Evolutionary conservation across 2,888 invertebrate genomes (phyloP).

Genomic region (Chydorus sphaericus): DNA sequence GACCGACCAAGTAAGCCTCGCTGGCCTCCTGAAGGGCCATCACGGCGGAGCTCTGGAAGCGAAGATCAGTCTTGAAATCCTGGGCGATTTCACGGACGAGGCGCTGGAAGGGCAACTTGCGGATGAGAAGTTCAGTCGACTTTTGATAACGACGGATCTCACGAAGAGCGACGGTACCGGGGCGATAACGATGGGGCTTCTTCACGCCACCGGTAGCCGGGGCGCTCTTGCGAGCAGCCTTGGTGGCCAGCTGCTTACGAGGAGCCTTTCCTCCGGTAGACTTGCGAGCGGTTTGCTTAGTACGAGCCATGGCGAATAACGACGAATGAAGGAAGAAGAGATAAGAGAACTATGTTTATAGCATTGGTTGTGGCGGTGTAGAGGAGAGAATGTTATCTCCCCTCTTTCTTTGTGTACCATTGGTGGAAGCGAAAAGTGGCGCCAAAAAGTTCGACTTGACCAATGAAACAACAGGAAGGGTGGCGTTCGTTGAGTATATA

Average conservation of each 20-base stretch:
- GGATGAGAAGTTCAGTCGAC: slow-evolving; percentile 34
- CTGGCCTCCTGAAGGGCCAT: slow-evolving; percentile 52
- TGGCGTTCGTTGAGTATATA: neutral
- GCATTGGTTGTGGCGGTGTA: neutral
- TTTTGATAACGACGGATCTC: slow-evolving; percentile 38
- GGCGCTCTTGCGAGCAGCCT: slow-evolving; percentile 73
- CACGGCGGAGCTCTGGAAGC: slow-evolving; percentile 15
- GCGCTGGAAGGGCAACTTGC: slow-evolving; percentile 37
- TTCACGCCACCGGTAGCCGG: slow-evolving; percentile 36
- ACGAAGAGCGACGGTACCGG: slow-evolving; percentile 37
- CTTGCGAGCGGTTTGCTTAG: slow-evolving; percentile 94
- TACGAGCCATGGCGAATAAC: slow-evolving; percentile 64
- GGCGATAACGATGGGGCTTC: slow-evolving; percentile 35
- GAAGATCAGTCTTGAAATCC: slow-evolving; percentile 25
- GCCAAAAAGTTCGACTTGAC: neutral
- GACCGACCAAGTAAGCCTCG: slow-evolving; percentile 80
- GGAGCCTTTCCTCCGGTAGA: slow-evolving; percentile 95
- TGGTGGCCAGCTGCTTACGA: slow-evolving; percentile 82
- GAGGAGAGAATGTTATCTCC: neutral
- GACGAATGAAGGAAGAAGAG: neutral
- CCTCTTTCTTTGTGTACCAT: too few species aligned
- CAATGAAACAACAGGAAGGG: neutral
- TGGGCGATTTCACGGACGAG: slow-evolving; percentile 30
- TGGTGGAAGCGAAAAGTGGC: too few species aligned
- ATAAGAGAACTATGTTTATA: neutral